phyloP scores from a whole-genome alignment of 1,140 invertebrate genomes.

The Agrilus planipennis region DNA sequence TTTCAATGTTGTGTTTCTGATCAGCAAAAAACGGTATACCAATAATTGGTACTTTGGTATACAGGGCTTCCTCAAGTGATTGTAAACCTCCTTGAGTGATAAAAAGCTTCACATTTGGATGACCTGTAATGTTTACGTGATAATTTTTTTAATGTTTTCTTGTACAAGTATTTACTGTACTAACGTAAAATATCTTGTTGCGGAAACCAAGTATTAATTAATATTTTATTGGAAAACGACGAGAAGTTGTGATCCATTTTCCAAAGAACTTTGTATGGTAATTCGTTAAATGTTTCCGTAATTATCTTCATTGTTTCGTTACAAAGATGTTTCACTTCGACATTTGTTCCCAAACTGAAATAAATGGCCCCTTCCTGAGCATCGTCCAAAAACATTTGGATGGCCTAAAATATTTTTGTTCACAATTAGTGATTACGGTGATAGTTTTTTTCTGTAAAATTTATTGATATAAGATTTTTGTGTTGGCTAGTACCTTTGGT shows the following conservation, averaged over 20 bases:
- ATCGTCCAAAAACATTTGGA: constrained; percentile 13
- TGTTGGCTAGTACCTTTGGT: constrained; percentile 24
- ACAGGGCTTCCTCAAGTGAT: too few relatives aligned
- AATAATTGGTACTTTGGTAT: too few relatives aligned
- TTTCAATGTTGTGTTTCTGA: too few relatives aligned
- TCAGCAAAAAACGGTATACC: too few relatives aligned
- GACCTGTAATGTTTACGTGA: too few relatives aligned
- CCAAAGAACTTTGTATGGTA: constrained; percentile 28
- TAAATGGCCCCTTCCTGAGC: constrained; percentile 41
- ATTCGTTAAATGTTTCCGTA: constrained; percentile 35
- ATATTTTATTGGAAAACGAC: constrained; percentile 33
- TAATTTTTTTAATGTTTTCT: too few relatives aligned
- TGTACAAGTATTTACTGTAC: too few relatives aligned
- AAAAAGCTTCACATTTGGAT: too few relatives aligned
- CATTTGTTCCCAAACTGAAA: constrained; percentile 43
- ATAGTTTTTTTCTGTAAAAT: too few relatives aligned
- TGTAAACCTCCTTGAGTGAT: too few relatives aligned
- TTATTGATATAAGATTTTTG: too few relatives aligned
- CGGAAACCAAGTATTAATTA: constrained; percentile 38
- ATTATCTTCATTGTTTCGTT: constrained; percentile 34
- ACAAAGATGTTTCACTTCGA: constrained; percentile 40
- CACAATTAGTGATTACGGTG: too few relatives aligned
- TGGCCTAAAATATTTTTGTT: neutral
- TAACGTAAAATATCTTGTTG: constrained; percentile 25
- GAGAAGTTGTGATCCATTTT: constrained; percentile 25